A percentile compares a stretch with the other conserved stretches of the same genome.
These are phyloP conservation scores for Trogon melanurus DNA, from an alignment of 2,113 vertebrate genomes.

Conservation along the genomic window DNA sequence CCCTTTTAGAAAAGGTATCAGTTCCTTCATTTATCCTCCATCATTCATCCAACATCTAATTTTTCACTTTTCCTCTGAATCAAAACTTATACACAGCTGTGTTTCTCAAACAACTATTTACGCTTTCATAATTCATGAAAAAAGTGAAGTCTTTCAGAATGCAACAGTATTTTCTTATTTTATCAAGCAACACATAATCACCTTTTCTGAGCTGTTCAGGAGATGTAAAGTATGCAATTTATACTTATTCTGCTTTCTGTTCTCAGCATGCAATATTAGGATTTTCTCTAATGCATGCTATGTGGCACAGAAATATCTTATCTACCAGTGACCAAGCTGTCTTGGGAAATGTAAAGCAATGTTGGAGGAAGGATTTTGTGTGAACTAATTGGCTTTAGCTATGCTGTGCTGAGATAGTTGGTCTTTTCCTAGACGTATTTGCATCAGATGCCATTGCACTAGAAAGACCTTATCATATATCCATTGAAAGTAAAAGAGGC, in stretches of 20 bases:
- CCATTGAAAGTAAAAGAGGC: neutral
- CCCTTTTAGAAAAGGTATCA: neutral
- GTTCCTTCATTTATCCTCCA: neutral
- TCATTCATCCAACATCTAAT: neutral
- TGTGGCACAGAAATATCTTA: neutral
- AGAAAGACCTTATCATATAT: neutral
- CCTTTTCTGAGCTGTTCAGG: neutral
- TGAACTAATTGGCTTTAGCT: neutral
- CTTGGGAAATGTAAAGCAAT: neutral
- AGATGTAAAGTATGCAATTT: neutral
- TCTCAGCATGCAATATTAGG: fast-evolving
- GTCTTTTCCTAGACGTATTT: neutral
- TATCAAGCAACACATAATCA: neutral
- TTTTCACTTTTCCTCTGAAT: neutral
- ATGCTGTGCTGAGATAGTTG: neutral
- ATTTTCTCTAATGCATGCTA: neutral
- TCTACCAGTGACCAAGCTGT: neutral
- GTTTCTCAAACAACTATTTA: neutral
- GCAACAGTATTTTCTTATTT: neutral
- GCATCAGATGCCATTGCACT: neutral
- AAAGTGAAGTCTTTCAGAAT: neutral
- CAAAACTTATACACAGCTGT: neutral
- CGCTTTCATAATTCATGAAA: neutral
- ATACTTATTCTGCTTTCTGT: neutral
- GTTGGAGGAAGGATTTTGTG: neutral